These are phyloP conservation scores for Drosophila pseudoobscura DNA, from an alignment of 1,140 invertebrate species.

Conservation along the genomic window DNA sequence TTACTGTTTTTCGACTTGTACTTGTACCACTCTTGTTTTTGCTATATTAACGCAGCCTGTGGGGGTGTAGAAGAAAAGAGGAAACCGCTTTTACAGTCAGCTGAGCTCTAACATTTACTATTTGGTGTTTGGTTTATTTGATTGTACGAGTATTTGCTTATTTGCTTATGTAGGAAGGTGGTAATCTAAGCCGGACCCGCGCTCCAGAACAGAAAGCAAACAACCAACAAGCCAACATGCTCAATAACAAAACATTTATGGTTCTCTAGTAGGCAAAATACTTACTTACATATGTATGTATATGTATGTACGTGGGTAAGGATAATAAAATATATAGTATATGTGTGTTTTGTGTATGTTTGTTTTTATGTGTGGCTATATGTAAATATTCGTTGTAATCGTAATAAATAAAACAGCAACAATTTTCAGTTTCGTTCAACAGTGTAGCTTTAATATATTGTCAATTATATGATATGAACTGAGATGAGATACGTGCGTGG, in stretches of 20 bases:
- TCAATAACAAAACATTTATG: slow-evolving; percentile 72
- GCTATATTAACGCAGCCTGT: slow-evolving; percentile 38
- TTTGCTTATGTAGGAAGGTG: slow-evolving; percentile 34
- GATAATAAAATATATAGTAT: slow-evolving; percentile 38
- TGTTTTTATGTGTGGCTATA: slow-evolving; percentile 33
- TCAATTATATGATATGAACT: slow-evolving; percentile 68
- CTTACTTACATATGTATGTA: slow-evolving; percentile 51
- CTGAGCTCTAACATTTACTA: slow-evolving; percentile 27
- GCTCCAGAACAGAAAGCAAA: slow-evolving; percentile 74
- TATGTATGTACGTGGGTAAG: slow-evolving; percentile 35
- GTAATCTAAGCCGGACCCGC: slow-evolving; percentile 62
- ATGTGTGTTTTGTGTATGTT: slow-evolving; percentile 37
- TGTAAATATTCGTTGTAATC: slow-evolving; percentile 48
- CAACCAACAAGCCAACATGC: slow-evolving; percentile 80
- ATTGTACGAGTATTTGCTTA: slow-evolving; percentile 23
- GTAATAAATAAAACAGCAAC: slow-evolving; percentile 79
- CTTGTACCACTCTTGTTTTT: slow-evolving; percentile 14
- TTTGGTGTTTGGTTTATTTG: slow-evolving; percentile 28
- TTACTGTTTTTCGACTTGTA: slow-evolving; percentile 29
- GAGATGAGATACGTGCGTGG: slow-evolving; percentile 71
- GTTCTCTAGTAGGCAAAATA: slow-evolving; percentile 51
- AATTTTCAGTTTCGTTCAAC: slow-evolving; percentile 71
- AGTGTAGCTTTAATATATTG: slow-evolving; percentile 79
- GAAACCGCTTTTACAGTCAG: slow-evolving; percentile 43
- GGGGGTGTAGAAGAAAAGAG: slow-evolving; percentile 34